These are phyloP conservation scores for Archegozetes longisetosus DNA, from an alignment of 1,140 invertebrate species.

Conservation along the genomic window DNA sequence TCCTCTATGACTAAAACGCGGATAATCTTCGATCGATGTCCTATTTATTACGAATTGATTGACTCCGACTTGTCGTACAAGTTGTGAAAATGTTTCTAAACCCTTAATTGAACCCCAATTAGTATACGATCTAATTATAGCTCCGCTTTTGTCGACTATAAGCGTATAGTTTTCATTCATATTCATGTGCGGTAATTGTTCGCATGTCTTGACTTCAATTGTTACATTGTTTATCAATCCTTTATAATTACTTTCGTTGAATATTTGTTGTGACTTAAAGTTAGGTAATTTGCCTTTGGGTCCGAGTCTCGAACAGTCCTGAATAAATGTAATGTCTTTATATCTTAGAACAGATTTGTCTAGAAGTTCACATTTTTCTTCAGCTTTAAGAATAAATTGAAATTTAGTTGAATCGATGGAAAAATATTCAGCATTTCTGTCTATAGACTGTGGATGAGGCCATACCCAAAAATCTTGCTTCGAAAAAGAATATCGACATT, in stretches of 20 bases:
- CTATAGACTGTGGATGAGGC: not conserved
- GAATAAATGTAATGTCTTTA: not conserved
- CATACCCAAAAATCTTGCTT: no score
- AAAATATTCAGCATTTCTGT: not conserved
- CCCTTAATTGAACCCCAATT: slow-evolving; percentile 63
- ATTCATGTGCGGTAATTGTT: slow-evolving; percentile 37
- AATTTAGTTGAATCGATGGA: not conserved
- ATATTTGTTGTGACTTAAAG: not conserved
- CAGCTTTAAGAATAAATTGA: not conserved
- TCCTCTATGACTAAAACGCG: slow-evolving; percentile 54
- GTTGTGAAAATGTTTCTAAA: slow-evolving; percentile 58
- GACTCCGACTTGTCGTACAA: slow-evolving; percentile 34
- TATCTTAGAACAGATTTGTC: slow-evolving; percentile 17
- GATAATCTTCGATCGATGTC: slow-evolving; percentile 47
- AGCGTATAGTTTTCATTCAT: slow-evolving; percentile 43
- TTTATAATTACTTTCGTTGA: slow-evolving; percentile 17
- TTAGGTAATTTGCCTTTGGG: not conserved
- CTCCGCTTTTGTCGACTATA: not conserved
- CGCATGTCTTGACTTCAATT: slow-evolving; percentile 34
- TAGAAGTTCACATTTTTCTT: not conserved
- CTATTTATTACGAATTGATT: slow-evolving; percentile 28
- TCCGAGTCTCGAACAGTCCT: slow-evolving; percentile 8
- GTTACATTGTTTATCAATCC: slow-evolving; percentile 23
- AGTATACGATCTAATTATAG: not conserved
- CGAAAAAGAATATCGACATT: no score